Evolutionary conservation across 1,140 invertebrate genomes (phyloP), one percentile per base, ranked within the genome.

Genomic region (Brachionus koreanus): DNA sequence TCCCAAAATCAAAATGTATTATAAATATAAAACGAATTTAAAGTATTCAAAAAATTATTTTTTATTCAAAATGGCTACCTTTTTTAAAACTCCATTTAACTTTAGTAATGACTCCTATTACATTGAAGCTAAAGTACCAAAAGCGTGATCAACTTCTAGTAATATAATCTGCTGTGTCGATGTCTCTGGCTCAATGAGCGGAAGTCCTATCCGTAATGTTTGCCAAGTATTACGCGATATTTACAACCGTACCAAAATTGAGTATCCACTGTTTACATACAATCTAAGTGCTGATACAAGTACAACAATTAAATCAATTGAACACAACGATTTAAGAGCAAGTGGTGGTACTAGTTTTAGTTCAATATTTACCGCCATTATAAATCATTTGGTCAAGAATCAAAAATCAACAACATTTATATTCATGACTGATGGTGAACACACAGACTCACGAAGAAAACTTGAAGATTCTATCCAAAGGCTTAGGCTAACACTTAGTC

Each of bases 391-490:
- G 7, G 35, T 72, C 35, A 13, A 23, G 12, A 72, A 72, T 72
- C 37, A 39, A 72, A 72, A 72, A 72, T 39, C 67, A 42, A 72
- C 67, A 72, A 72, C 67, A 43, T 72, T 72, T 72, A 72, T 72
- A 72, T 72, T 72, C 39, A 72, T 72, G 67, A 72, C 67, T 72
- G 67, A 72, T 72, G 67, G 67, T 42, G 35, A 72, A 3, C 39
- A 39, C 43, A 72, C 35, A 42, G 37, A 42, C 19, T 42, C 67
- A 25, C 16, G 10, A 23, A n/a, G 16, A 3, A 42, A 23, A 42
- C 37, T 72, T 5, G 43, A 72, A 43, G 43, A 72, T 23, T 42
- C 35, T 10, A 72, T 72, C 43, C 35, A 72, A 23, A 72, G 10
- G 67, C 37, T 72, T 1, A 72, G 23, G 39, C 43, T 72, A 23